These are phyloP conservation scores for Atherinosoma microstoma DNA, from an alignment of 2,797 vertebrate genomes.

Conservation along the genomic window DNA sequence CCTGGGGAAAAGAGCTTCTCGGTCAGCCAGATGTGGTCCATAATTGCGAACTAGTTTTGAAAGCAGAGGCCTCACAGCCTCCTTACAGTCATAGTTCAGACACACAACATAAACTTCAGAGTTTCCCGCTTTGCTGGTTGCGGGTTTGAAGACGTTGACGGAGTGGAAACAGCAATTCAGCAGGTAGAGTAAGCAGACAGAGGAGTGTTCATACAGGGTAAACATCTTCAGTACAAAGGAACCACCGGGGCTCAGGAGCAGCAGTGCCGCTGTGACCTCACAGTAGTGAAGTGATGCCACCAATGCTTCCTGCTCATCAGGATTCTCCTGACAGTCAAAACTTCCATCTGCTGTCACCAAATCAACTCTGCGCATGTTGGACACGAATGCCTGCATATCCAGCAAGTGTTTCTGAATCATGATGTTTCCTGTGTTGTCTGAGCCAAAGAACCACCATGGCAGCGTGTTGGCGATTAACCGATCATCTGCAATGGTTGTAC, in stretches of 20 bases:
- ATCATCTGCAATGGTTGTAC: conserved; percentile 92
- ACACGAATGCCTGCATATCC: conserved; percentile 87
- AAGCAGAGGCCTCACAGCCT: conserved; percentile 83
- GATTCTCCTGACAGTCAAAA: conserved; percentile 97
- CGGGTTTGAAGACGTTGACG: conserved; percentile 93
- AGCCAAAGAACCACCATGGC: conserved; percentile 94
- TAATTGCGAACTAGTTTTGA: conserved; percentile 91
- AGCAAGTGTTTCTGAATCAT: conserved; percentile 88
- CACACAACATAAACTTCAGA: conserved; percentile 95
- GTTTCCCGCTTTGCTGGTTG: conserved; percentile 96
- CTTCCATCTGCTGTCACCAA: conserved; percentile 97
- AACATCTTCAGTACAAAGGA: conserved; percentile 98
- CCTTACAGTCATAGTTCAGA: conserved; percentile 85
- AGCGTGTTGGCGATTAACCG: conserved; percentile 92
- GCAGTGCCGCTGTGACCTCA: conserved; percentile 89
- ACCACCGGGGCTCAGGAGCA: conserved; percentile 86
- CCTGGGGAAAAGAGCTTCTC: conserved; percentile 87
- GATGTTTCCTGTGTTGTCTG: conserved; percentile 93
- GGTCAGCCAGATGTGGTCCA: conserved; percentile 82
- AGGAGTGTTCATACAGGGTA: conserved; percentile 94
- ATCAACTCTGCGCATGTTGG: conserved; percentile 84
- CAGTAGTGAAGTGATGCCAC: conserved; percentile 94
- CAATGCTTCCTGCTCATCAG: conserved; percentile 93
- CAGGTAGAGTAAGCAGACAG: conserved; percentile 92
- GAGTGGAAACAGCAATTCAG: conserved; percentile 90